These are phyloP conservation scores for Pseudeuparius sepicola DNA, from an alignment of 2,888 invertebrate genomes.

Conservation along the genomic window DNA sequence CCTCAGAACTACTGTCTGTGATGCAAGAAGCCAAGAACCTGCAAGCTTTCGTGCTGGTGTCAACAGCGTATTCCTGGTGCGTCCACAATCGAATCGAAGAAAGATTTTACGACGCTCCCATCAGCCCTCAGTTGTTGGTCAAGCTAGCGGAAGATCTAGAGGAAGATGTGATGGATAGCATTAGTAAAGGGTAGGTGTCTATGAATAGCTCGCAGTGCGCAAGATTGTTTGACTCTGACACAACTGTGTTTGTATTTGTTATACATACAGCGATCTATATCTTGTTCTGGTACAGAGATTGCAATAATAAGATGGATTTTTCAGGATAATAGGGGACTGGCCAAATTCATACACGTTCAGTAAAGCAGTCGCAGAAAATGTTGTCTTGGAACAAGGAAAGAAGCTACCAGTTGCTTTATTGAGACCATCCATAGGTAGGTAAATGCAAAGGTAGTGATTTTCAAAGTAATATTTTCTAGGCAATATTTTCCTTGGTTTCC, in stretches of 20 bases:
- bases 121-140: conserved; percentile 35
- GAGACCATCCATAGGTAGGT: conserved; percentile 51
- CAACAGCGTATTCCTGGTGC: conserved; percentile 36
- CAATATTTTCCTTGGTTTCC: conserved; percentile 18
- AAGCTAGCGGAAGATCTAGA: conserved; percentile 29
- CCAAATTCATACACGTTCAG: conserved; percentile 61
- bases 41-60: conserved; percentile 33
- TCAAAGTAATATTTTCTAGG: conserved; percentile 1
- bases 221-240: too few relatives aligned
- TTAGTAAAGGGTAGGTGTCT: conserved; percentile 23
- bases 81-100: conserved; percentile 35
- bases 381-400: conserved; percentile 43
- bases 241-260: too few relatives aligned
- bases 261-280: too few relatives aligned
- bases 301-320: too few relatives aligned
- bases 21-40: conserved; percentile 21
- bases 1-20: conserved; percentile 25
- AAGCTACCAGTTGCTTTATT: conserved; percentile 51
- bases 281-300: too few relatives aligned
- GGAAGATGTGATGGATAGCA: conserved; percentile 20
- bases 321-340: conserved; percentile 37
- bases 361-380: conserved; percentile 54
- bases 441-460: too few relatives aligned
- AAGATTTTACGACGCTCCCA: conserved; percentile 38
- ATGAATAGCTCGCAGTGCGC: too few relatives aligned